Percentiles rank a stretch among this genome's conserved stretches.
These are phyloP conservation scores for Tiliacea citrago DNA, from an alignment of 2,888 invertebrate species.

Conservation along the genomic window DNA sequence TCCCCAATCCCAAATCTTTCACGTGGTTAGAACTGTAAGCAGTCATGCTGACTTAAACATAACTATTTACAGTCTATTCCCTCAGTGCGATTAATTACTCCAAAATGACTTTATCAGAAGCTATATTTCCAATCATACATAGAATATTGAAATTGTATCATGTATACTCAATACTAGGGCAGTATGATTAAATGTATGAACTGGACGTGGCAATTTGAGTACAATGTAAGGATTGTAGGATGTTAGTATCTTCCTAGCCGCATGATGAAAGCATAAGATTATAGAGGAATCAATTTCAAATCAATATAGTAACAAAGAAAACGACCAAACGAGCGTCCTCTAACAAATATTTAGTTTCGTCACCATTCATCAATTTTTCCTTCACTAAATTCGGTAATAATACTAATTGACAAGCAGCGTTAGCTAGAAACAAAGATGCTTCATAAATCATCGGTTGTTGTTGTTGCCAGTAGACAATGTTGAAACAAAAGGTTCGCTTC, in stretches of 20 bases:
- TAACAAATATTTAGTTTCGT: constrained; percentile 34
- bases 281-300: neutral
- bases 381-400: constrained; percentile 52
- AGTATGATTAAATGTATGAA: too few species aligned
- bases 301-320: neutral
- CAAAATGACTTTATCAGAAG: too few species aligned
- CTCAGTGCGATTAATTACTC: too few species aligned
- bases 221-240: neutral
- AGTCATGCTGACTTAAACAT: too few species aligned
- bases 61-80: too few species aligned
- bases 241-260: neutral
- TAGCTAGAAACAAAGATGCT: constrained; percentile 51
- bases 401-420: constrained; percentile 57
- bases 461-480: constrained; percentile 5
- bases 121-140: too few species aligned
- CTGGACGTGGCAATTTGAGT: neutral
- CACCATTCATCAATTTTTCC: constrained; percentile 34
- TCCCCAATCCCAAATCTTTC: neutral
- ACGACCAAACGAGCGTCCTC: neutral
- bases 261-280: neutral
- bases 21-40: neutral
- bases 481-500: constrained; percentile 19
- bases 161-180: too few species aligned
- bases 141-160: too few species aligned
- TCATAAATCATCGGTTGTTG: constrained; percentile 57